Evolutionary conservation across 2,888 invertebrate species (phyloP).

Genomic region (Thecocarcelia acutangulata): DNA sequence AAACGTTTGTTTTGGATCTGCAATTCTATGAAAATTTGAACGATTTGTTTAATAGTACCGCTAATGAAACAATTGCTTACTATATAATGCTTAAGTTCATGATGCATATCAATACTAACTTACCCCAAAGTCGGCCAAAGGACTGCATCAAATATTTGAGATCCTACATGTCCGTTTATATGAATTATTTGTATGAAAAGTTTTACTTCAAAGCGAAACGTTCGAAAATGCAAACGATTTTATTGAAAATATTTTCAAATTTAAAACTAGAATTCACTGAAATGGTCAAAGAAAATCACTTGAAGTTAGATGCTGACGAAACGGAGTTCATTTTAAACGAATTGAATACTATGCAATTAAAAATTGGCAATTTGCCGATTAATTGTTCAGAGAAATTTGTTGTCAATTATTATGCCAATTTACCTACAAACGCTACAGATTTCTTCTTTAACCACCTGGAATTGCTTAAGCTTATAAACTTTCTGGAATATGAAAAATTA

Average conservation of each 20-base stretch:
- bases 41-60: conserved; percentile 64
- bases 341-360: conserved; percentile 72
- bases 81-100: conserved; percentile 76
- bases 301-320: conserved; percentile 70
- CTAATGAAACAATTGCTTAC: conserved; percentile 75
- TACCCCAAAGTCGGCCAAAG: conserved; percentile 69
- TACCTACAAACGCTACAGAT: conserved; percentile 64
- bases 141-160: conserved; percentile 73
- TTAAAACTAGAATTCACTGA: conserved; percentile 70
- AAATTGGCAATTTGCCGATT: conserved; percentile 75
- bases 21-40: conserved; percentile 71
- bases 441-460: conserved; percentile 75
- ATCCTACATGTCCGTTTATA: conserved; percentile 74
- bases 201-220: conserved; percentile 71
- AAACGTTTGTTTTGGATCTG: conserved; percentile 69
- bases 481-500: conserved; percentile 69
- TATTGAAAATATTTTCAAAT: conserved; percentile 69
- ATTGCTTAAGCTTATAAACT: conserved; percentile 70
- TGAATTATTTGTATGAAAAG: conserved; percentile 74
- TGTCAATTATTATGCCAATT: conserved; percentile 67
- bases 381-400: conserved; percentile 65
- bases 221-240: conserved; percentile 68
- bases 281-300: conserved; percentile 71
- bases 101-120: conserved; percentile 71
- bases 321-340: conserved; percentile 72